phyloP scores from a whole-genome alignment of 2,797 vertebrate genomes.

The Characodon lateralis region DNA sequence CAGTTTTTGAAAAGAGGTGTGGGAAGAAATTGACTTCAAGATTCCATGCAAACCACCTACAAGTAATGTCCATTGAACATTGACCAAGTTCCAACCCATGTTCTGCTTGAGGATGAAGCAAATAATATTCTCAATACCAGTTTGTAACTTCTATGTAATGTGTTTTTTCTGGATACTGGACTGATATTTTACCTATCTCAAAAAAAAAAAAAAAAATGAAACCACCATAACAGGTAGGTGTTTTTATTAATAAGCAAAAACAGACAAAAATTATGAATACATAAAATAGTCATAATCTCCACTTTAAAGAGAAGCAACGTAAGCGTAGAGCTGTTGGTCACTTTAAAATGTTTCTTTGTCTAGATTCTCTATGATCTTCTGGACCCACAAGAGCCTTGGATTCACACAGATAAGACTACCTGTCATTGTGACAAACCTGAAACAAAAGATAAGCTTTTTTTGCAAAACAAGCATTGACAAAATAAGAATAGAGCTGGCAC shows the following conservation, averaged over 20 bases:
- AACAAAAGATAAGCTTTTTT: not conserved
- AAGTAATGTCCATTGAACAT: not conserved
- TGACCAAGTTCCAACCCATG: not conserved
- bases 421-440: not conserved
- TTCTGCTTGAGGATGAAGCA: not conserved
- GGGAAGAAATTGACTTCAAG: not conserved
- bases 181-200: not conserved
- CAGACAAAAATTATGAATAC: not conserved
- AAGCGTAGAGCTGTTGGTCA: not conserved
- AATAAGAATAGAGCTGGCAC: not conserved
- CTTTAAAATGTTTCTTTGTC: not conserved
- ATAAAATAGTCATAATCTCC: not conserved
- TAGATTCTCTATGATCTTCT: not conserved
- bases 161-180: not conserved
- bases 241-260: not conserved
- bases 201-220: not conserved
- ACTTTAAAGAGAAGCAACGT: not conserved
- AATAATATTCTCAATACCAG: not conserved
- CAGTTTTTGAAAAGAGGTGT: not conserved
- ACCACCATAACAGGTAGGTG: not conserved
- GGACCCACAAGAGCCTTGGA: not conserved
- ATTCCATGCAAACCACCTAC: not conserved
- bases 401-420: not conserved
- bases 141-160: not conserved
- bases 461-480: no score